Base-by-base conservation (phyloP, 2,888 invertebrate species). In the Drosophila flavopinicola region DNA sequence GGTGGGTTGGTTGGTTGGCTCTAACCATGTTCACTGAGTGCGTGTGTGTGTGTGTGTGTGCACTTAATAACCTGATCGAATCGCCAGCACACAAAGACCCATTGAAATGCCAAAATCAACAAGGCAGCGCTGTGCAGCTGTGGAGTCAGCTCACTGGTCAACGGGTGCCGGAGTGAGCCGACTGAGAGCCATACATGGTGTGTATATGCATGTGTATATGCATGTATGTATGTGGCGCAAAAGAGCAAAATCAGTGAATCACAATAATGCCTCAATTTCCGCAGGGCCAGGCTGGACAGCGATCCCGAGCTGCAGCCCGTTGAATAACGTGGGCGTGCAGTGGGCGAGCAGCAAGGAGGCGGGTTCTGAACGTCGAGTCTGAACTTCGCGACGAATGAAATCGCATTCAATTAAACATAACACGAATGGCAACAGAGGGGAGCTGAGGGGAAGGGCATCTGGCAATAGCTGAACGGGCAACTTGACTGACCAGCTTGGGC, bases 191-290 rank as follows among this genome's bases (percentile, higher is more conserved):
- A 20, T 20, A 4, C 20, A 20, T 20, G 20, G 4, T 20, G 20
- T 20, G 2, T 4, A 20, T 20, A 20, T 20, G 20, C 4, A 20
- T 20, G 33, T n/a, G n/a, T n/a, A 30, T 13, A 32, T 13, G 13
- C 13, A 13, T 15, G 13, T 37, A 47, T 49, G 47, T 39, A 54
- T 30, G 54, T 35, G 9, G 57, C 25, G 61, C 59, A 60, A 78
- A 76, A 74, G 79, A 72, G 73, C 76, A 76, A 75, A 78, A 73
- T 83, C 85, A 84, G 64, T 88, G 88, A 84, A 79, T 85, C 76
- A 85, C 80, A 78, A 76, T 87, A 88, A 87, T 83, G 88, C 88
- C 70, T 88, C 85, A 83, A 86, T 87, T 88, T 86, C 88, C 85
- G 86, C 68, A 75, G 72, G 76, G 49, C 72, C 70, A 33, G 64